Conservation (phyloP, 2,888 invertebrate species). For the Odontocerum albicorne region DNA sequence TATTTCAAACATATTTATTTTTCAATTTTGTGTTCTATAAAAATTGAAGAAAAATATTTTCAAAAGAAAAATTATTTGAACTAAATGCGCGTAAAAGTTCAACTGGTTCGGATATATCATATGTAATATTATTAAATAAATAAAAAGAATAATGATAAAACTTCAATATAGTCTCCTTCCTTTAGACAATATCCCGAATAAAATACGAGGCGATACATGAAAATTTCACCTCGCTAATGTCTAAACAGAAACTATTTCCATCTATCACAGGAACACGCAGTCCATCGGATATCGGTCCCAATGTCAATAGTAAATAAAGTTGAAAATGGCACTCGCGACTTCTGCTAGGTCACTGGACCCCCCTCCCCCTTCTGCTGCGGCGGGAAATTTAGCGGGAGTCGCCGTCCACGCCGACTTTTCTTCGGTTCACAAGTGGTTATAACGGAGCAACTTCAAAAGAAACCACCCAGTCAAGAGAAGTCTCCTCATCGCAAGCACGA, state of each 20-base stretch:
- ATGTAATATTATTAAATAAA: too few species aligned
- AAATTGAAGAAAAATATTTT: too few species aligned
- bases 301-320: neutral
- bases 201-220: constrained; percentile 17
- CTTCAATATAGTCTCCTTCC: too few species aligned
- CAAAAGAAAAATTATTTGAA: too few species aligned
- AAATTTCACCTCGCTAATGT: constrained; percentile 33
- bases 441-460: too few species aligned
- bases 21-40: too few species aligned
- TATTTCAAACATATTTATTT: too few species aligned
- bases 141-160: too few species aligned
- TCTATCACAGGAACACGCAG: constrained; percentile 23
- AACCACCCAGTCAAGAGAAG: too few species aligned
- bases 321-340: neutral
- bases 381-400: constrained; percentile 2
- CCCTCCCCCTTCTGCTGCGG: constrained; percentile 1
- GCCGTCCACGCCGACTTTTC: constrained; percentile 11
- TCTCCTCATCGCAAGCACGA: too few species aligned
- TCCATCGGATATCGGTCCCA: neutral
- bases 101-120: too few species aligned
- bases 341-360: neutral
- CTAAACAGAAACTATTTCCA: constrained; percentile 36
- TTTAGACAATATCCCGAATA: constrained; percentile 14
- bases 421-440: constrained; percentile 8
- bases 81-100: too few species aligned